Percentiles rank a stretch among this genome's conserved stretches.
Conservation (phyloP, 2,888 invertebrate genomes). For the Hybos culiciformis region DNA sequence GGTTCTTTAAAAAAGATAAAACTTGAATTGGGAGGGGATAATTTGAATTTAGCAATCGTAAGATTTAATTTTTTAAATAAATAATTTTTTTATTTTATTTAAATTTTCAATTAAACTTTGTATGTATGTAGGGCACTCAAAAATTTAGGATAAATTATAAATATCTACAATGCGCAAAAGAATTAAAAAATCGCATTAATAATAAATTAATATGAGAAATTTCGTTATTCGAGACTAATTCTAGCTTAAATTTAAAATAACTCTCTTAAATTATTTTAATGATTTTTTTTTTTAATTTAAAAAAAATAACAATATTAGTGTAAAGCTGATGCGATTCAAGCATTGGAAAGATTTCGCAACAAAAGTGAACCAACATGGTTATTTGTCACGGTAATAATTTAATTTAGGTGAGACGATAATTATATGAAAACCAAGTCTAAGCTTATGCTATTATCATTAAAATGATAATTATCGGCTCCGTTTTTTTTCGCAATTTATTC, state of each 20-base stretch:
- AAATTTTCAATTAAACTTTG: too few relatives aligned
- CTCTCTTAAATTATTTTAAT: background rate
- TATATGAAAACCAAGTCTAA: background rate
- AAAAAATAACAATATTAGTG: slow-evolving; percentile 61
- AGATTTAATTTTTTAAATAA: slow-evolving; percentile 10
- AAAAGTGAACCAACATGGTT: slow-evolving; percentile 85
- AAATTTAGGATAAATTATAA: too few relatives aligned
- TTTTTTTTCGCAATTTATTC: background rate
- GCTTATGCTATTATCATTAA: too few relatives aligned
- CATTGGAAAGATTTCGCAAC: slow-evolving; percentile 59
- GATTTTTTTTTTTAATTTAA: slow-evolving; percentile 40
- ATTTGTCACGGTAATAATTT: slow-evolving; percentile 52
- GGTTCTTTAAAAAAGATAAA: slow-evolving; percentile 74
- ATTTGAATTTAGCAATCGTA: slow-evolving; percentile 55
- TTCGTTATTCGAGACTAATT: too few relatives aligned
- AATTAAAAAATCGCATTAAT: too few relatives aligned
- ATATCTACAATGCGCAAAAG: too few relatives aligned
- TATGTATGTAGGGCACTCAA: too few relatives aligned
- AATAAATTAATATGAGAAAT: too few relatives aligned
- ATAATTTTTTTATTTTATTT: slow-evolving; percentile 1
- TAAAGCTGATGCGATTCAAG: slow-evolving; percentile 61
- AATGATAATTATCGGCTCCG: too few relatives aligned
- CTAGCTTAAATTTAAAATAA: background rate
- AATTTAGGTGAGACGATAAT: too few relatives aligned
- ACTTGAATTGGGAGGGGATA: slow-evolving; percentile 73